These are phyloP conservation scores for Cerastoderma edule DNA, from an alignment of 2,888 invertebrate genomes.

Conservation along the genomic window DNA sequence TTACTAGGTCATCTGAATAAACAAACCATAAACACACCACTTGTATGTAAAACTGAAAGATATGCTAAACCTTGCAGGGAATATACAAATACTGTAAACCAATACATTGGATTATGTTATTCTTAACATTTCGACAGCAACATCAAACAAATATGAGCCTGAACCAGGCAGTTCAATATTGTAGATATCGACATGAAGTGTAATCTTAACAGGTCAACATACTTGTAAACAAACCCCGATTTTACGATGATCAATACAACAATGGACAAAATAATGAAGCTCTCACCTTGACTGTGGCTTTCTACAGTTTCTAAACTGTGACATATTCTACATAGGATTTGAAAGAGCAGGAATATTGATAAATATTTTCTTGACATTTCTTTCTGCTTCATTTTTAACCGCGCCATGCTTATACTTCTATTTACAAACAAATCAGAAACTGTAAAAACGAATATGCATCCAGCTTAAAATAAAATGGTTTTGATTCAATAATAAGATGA, in stretches of 20 bases:
- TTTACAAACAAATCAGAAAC: slow-evolving; percentile 52
- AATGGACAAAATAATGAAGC: background rate
- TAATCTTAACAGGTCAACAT: too few relatives aligned
- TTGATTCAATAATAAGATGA: background rate
- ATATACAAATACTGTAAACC: too few relatives aligned
- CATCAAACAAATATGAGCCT: too few relatives aligned
- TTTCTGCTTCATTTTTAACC: slow-evolving; percentile 77
- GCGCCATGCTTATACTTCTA: slow-evolving; percentile 78
- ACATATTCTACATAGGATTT: slow-evolving; percentile 78
- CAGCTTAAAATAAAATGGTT: background rate
- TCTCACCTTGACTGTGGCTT: slow-evolving; percentile 83
- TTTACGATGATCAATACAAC: background rate
- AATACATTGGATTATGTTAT: too few relatives aligned
- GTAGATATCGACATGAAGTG: too few relatives aligned
- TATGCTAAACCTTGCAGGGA: too few relatives aligned
- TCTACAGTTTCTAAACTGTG: slow-evolving; percentile 80
- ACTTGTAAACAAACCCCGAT: slow-evolving; percentile 18
- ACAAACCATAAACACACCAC: too few relatives aligned
- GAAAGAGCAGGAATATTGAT: slow-evolving; percentile 80
- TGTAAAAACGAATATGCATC: slow-evolving; percentile 9
- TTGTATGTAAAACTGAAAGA: too few relatives aligned
- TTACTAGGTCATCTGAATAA: too few relatives aligned
- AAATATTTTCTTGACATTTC: slow-evolving; percentile 79
- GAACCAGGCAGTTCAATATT: too few relatives aligned
- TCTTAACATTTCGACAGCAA: too few relatives aligned